Conservation (phyloP, 2,113 vertebrate species). For the Stictonetta naevosa region DNA sequence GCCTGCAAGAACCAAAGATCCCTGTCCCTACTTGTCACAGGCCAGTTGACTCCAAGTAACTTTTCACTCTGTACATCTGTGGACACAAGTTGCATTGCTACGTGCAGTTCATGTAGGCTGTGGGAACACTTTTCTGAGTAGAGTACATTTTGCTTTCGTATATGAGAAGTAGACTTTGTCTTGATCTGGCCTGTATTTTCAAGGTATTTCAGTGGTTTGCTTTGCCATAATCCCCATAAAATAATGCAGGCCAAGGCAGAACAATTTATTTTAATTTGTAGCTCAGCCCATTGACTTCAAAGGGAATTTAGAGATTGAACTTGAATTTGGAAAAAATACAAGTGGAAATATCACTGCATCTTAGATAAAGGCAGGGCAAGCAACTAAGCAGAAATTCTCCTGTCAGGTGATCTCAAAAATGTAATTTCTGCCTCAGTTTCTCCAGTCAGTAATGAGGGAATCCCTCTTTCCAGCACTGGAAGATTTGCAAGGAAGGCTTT, state of each 20-base stretch:
- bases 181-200: neutral
- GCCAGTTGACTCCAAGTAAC: neutral
- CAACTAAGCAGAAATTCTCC: neutral
- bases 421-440: neutral
- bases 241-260: neutral
- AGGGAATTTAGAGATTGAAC: neutral
- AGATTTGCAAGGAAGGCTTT: neutral
- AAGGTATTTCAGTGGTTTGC: neutral
- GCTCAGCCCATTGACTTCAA: neutral
- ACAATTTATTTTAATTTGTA: constrained; percentile 23
- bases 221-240: neutral
- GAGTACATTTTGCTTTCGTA: neutral
- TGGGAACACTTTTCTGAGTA: neutral
- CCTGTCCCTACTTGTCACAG: neutral
- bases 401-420: neutral
- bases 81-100: neutral
- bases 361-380: neutral
- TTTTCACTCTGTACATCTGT: neutral
- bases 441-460: neutral
- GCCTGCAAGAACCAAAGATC: neutral
- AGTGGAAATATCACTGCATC: neutral
- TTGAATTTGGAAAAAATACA: neutral
- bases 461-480: neutral
- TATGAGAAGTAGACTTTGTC: neutral
- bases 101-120: accelerated